A percentile compares a stretch with the other conserved stretches of the same genome.
Evolutionary conservation across 2,888 invertebrate species (phyloP).

Genomic region (Melanotus villosus): DNA sequence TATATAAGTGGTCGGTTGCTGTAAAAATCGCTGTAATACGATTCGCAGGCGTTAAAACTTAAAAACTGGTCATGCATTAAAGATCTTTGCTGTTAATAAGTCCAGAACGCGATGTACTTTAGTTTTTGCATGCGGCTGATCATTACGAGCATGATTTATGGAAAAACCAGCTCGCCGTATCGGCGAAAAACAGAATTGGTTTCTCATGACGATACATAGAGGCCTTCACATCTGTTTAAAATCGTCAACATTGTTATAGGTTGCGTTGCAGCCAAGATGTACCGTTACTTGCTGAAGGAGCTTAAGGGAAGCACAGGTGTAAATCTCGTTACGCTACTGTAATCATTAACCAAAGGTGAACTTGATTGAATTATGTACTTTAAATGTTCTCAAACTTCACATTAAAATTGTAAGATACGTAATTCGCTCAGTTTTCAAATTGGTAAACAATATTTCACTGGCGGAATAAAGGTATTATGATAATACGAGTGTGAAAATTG

Average conservation of each 20-base stretch:
- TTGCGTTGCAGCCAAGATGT: too few relatives aligned
- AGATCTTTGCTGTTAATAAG: conserved; percentile 30
- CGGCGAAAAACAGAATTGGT: conserved; percentile 4
- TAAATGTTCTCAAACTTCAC: too few relatives aligned
- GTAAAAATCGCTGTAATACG: conserved; percentile 9
- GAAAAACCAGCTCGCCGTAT: conserved; percentile 19
- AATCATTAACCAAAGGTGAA: too few relatives aligned
- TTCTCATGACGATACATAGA: not conserved
- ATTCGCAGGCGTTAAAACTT: conserved; percentile 26
- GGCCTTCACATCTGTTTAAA: not conserved
- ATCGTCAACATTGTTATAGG: not conserved
- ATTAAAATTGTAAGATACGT: too few relatives aligned
- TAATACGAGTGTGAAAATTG: too few relatives aligned
- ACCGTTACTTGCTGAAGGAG: too few relatives aligned
- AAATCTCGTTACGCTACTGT: too few relatives aligned
- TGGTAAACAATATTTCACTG: too few relatives aligned
- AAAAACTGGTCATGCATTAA: conserved; percentile 35
- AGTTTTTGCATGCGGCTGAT: conserved; percentile 23
- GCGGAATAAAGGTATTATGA: too few relatives aligned
- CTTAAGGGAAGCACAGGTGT: too few relatives aligned
- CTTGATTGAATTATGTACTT: too few relatives aligned
- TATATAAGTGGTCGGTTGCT: not conserved
- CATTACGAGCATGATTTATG: conserved; percentile 24
- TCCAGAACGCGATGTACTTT: conserved; percentile 14
- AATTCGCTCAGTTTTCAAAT: too few relatives aligned